phyloP scores from a whole-genome alignment of 2,113 vertebrate species.

The Pachycephala philippinensis region DNA sequence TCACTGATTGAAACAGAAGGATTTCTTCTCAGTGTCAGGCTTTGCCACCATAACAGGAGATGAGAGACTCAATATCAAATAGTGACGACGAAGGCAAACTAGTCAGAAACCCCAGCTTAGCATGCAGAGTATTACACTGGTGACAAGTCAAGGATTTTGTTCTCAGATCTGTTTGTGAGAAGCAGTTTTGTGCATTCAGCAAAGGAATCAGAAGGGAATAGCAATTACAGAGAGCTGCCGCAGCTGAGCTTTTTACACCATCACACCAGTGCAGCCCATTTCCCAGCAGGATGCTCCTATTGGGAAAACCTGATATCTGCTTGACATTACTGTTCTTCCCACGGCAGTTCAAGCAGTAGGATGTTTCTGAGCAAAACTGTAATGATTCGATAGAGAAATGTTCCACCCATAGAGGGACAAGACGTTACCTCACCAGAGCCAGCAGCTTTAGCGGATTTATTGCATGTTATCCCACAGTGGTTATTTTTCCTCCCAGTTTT shows the following conservation, averaged over 20 bases:
- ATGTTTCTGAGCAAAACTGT: conserved; percentile 9
- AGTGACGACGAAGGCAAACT: not conserved
- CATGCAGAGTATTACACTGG: not conserved
- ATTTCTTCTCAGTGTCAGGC: not conserved
- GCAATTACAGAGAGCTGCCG: conserved; percentile 49
- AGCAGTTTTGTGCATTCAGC: conserved; percentile 45
- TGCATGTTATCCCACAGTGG: not conserved
- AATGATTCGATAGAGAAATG: conserved; percentile 13
- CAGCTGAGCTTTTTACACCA: conserved; percentile 53
- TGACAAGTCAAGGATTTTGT: conserved; percentile 46
- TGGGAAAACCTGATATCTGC: conserved; percentile 46
- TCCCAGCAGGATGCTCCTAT: conserved; percentile 20
- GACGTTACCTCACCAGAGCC: not conserved
- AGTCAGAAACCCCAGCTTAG: not conserved
- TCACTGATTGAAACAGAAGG: not conserved
- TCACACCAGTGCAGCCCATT: not conserved
- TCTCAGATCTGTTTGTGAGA: conserved; percentile 46
- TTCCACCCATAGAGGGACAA: not conserved
- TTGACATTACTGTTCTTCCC: conserved; percentile 9
- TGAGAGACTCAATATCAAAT: not conserved
- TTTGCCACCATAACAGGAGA: not conserved
- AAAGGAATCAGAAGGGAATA: conserved; percentile 55
- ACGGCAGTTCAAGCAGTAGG: not conserved
- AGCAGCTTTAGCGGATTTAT: not conserved
- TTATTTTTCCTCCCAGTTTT: conserved; percentile 42